Percentiles rank a stretch among this genome's conserved stretches.
These are phyloP conservation scores for Mustelus asterias DNA, from an alignment of 2,113 vertebrate genomes.

Conservation along the genomic window DNA sequence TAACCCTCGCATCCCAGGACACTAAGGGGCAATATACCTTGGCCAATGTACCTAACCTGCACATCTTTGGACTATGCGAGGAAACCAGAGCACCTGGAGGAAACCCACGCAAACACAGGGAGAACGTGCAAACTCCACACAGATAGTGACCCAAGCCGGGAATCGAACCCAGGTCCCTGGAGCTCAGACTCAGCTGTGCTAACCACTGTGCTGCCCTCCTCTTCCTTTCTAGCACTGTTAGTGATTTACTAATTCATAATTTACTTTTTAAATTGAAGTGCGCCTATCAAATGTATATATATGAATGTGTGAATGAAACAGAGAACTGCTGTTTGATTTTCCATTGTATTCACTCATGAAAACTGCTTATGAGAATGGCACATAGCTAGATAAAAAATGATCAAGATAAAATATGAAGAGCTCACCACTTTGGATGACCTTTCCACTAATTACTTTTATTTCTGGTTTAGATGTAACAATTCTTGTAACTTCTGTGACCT, in stretches of 20 bases:
- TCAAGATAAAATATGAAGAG: background rate
- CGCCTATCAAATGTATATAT: background rate
- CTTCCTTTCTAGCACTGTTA: background rate
- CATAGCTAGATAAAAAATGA: background rate
- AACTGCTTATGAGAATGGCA: background rate
- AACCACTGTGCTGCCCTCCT: background rate
- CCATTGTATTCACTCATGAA: background rate
- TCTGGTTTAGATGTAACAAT: slow-evolving; percentile 31
- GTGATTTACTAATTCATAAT: background rate
- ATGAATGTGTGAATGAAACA: background rate
- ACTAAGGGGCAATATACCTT: no score
- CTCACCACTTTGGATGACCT: slow-evolving; percentile 35
- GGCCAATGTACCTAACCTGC: no score
- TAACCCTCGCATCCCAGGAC: no score
- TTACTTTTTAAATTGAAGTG: background rate
- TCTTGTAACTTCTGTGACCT: slow-evolving; percentile 14
- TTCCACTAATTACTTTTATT: slow-evolving; percentile 32
- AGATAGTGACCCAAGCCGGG: no score
- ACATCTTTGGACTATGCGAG: no score
- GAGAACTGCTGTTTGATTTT: background rate
- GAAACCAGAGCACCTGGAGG: no score
- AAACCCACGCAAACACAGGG: no score
- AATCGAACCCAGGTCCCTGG: no score
- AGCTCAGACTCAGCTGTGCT: no score
- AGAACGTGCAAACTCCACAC: no score